Conservation (phyloP, 2,113 vertebrate species). For the Corydoras maculifer region DNA sequence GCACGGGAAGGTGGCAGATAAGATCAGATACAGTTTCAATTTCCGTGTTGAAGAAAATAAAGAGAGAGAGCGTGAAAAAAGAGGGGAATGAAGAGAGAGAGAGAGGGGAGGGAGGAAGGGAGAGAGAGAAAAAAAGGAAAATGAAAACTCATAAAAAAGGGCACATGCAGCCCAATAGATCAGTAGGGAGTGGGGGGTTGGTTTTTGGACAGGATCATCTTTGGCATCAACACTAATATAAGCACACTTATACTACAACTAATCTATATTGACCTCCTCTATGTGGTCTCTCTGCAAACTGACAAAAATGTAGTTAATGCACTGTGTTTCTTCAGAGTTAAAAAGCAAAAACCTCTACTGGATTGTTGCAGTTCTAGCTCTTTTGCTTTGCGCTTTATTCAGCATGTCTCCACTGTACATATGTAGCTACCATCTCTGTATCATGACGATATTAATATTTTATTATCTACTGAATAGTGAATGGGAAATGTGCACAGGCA, state of each 20-base stretch:
- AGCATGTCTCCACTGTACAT: conserved; percentile 68
- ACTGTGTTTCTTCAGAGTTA: conserved; percentile 42
- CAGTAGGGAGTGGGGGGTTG: conserved; percentile 17
- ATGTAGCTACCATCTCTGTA: conserved; percentile 68
- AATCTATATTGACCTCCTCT: conserved; percentile 42
- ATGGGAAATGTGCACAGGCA: conserved; percentile 75
- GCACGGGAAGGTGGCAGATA: conserved; percentile 74
- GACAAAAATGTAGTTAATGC: conserved; percentile 52
- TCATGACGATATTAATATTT: conserved; percentile 75
- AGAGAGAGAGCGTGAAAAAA: conserved; percentile 44
- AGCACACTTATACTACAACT: conserved; percentile 56
- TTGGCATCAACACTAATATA: conserved; percentile 60
- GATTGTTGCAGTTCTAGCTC: conserved; percentile 63
- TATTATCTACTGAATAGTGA: conserved; percentile 73
- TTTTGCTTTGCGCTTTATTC: conserved; percentile 68
- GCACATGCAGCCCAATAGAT: conserved; percentile 61
- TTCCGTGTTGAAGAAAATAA: conserved; percentile 68
- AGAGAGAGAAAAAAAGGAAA: conserved; percentile 51
- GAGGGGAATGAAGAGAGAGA: conserved; percentile 57
- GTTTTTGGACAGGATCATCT: conserved; percentile 45
- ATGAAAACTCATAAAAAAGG: conserved; percentile 72
- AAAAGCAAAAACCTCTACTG: conserved; percentile 60
- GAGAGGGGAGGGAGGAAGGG: conserved; percentile 44
- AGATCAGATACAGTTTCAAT: conserved; percentile 79
- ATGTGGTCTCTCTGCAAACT: conserved; percentile 19